Evolutionary conservation across 1,140 invertebrate genomes (phyloP).

Genomic region (Wasmannia auropunctata): DNA sequence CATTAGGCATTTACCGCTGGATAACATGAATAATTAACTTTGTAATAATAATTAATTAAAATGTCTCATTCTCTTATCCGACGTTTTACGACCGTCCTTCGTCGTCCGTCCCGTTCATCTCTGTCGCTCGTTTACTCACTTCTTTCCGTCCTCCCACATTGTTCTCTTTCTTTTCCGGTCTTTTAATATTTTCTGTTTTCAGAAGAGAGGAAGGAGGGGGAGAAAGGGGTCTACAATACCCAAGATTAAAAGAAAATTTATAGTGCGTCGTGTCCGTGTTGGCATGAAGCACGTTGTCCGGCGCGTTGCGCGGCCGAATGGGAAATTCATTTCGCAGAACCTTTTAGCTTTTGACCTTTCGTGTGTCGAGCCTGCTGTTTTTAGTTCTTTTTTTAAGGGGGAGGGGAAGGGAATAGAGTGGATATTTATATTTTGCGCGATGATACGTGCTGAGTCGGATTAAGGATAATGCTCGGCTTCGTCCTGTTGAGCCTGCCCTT

Average conservation of each 20-base stretch:
- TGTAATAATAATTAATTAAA: conserved; percentile 74
- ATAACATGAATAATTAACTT: conserved; percentile 70
- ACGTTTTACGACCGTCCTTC: conserved; percentile 47
- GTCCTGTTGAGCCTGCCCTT: conserved; percentile 46
- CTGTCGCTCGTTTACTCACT: conserved; percentile 12
- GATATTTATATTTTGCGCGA: conserved; percentile 45
- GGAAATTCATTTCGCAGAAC: conserved; percentile 76
- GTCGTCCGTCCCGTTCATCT: not conserved
- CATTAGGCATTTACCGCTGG: not conserved
- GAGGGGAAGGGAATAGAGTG: not conserved
- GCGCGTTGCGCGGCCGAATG: conserved; percentile 65
- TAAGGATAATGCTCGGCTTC: conserved; percentile 43
- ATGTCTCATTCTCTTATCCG: conserved; percentile 51
- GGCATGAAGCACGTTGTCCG: conserved; percentile 33
- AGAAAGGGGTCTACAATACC: conserved; percentile 65
- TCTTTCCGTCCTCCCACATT: conserved; percentile 18
- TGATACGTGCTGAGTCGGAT: conserved; percentile 40
- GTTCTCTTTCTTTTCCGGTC: conserved; percentile 16
- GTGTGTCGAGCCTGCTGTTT: conserved; percentile 38
- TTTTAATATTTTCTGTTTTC: conserved; percentile 77
- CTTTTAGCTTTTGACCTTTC: conserved; percentile 76
- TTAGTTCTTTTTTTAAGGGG: conserved; percentile 5
- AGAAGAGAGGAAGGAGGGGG: not conserved
- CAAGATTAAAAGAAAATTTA: conserved; percentile 82
- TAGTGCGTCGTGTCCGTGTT: conserved; percentile 68